Evolutionary conservation across 1,140 invertebrate genomes (phyloP), one percentile per base, ranked within the genome.

Genomic region (Scaptomyza pallida): DNA sequence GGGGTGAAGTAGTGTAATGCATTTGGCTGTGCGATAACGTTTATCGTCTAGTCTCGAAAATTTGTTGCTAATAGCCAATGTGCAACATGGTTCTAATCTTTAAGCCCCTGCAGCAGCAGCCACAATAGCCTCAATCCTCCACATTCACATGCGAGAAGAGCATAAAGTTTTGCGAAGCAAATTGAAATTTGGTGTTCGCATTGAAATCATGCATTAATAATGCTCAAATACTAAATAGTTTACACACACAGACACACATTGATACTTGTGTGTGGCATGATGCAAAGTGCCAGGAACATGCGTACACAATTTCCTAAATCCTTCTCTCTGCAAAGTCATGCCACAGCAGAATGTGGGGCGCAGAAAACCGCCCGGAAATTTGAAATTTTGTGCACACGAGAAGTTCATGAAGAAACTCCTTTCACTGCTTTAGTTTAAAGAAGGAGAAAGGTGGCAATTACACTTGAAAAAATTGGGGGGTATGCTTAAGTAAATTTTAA

Each of bases 301-400:
- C 74, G 82, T 86, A 86, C 73, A 89, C 82, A 88, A 86, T 86
- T 86, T 86, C 82, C 82, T 81, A 30, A 75, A 72, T 44, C 61
- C 21, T 50, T 56, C 30, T 56, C 30, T 60, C 40, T 35, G 68
- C 68, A 71, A 63, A 6, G 43, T 64, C 60, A 61, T 59, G 51
- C n/a, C n/a, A n/a, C 52, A 44, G 35, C 47, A 35, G 23, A 52
- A 57, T 50, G 55, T 60, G 60, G 60, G 35, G 45, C 17, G 33
- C 12, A 9, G n/a, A 37, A 45, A 44, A 44, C 61, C 47, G 51
- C 60, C 81, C 82, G 82, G 82, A 86, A 86, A 86, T 86, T 86
- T 86, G 82, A 86, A 86, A 86, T 82, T 86, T 82, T 30, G 70
- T 69, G 63, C 70, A 81, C 33, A 37, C 26, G 6, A 37, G 33